Evolutionary conservation across 2,888 invertebrate genomes (phyloP).

Genomic region (Ernsta delagoae): DNA sequence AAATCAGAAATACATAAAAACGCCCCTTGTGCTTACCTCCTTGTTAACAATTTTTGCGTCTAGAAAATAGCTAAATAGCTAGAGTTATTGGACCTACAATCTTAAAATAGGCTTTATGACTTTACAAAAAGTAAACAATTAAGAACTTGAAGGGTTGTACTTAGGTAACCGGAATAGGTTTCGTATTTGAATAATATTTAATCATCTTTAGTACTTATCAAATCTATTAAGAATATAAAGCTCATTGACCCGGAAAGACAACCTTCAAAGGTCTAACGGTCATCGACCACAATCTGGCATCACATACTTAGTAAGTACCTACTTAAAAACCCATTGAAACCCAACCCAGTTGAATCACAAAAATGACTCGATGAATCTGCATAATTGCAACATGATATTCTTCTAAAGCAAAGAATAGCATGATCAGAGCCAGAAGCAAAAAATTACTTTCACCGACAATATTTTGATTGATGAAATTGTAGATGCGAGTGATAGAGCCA

Average conservation of each 20-base stretch:
- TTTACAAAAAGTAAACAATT: too few species aligned
- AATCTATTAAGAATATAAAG: neutral
- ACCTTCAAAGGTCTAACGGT: conserved; percentile 28
- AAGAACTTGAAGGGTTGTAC: too few species aligned
- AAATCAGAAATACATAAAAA: too few species aligned
- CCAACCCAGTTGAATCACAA: conserved; percentile 10
- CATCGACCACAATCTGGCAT: conserved; percentile 22
- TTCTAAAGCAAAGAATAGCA: conserved; percentile 10
- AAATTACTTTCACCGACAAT: conserved; percentile 18
- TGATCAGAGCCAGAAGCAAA: neutral
- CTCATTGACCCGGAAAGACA: neutral
- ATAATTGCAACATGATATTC: neutral
- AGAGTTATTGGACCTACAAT: too few species aligned
- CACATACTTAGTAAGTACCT: neutral
- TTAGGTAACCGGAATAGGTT: too few species aligned
- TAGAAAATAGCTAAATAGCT: too few species aligned
- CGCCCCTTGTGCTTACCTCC: too few species aligned
- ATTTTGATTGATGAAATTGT: conserved; percentile 28
- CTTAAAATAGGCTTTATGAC: too few species aligned
- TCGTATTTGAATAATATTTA: neutral
- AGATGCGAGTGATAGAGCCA: conserved; percentile 6
- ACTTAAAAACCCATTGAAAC: neutral
- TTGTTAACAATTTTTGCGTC: too few species aligned
- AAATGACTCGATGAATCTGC: conserved; percentile 8
- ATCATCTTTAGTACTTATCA: neutral